A percentile compares a stretch with the other conserved stretches of the same genome.
Conservation (phyloP, 2,113 vertebrate genomes). For the Crotophaga sulcirostris region DNA sequence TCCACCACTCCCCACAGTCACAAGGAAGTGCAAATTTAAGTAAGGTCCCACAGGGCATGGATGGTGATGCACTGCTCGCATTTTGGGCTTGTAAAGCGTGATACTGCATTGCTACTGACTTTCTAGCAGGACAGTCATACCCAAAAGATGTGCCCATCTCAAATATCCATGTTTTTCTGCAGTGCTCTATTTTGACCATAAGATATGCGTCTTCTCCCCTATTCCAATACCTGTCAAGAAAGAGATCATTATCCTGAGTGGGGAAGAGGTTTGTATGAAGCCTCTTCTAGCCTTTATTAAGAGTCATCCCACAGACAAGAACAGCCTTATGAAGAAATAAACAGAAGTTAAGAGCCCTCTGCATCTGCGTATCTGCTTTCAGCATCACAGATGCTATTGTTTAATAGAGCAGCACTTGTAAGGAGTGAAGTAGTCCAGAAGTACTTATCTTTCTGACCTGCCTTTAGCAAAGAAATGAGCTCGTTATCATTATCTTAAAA, state of each 20-base stretch:
- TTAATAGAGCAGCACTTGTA: slow-evolving; percentile 1
- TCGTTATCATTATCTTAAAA: background rate
- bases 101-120: background rate
- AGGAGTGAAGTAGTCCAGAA: slow-evolving; percentile 24
- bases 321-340: background rate
- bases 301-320: background rate
- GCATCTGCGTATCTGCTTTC: background rate
- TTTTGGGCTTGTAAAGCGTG: background rate
- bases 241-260: background rate
- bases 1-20: background rate
- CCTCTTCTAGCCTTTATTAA: background rate
- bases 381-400: background rate
- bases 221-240: background rate
- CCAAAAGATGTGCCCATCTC: background rate
- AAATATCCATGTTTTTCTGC: background rate
- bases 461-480: background rate
- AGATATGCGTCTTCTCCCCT: background rate
- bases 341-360: background rate
- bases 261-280: background rate
- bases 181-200: background rate
- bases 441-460: background rate
- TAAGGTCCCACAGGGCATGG: background rate
- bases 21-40: background rate
- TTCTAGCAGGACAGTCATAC: background rate
- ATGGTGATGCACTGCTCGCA: background rate